Conservation (phyloP, 2,888 invertebrate species). For the Drosophila antonietae region DNA sequence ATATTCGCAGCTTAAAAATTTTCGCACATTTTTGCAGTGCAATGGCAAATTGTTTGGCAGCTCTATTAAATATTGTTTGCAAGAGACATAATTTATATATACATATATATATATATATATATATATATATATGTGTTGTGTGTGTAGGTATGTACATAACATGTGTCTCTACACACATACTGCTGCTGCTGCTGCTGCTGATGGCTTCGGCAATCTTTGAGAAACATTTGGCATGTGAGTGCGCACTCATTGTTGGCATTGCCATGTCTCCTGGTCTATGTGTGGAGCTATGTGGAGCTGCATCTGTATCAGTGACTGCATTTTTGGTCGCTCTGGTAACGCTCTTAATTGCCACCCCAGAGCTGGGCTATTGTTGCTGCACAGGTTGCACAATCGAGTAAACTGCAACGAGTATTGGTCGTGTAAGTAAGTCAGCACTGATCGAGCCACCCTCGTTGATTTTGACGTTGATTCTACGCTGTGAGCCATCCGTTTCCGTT, state of each 20-base stretch:
- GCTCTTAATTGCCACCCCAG: constrained; percentile 50
- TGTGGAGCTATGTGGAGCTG: background rate
- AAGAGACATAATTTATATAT: background rate
- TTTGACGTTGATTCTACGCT: constrained; percentile 31
- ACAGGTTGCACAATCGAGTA: constrained; percentile 37
- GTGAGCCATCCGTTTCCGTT: constrained; percentile 45
- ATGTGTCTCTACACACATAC: background rate
- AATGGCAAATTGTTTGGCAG: constrained; percentile 44
- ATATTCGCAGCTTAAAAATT: background rate
- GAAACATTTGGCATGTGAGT: constrained; percentile 29
- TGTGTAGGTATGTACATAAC: background rate
- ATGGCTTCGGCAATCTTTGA: constrained; percentile 36
- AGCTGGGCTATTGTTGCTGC: constrained; percentile 15
- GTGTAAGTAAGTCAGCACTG: background rate
- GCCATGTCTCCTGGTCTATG: background rate
- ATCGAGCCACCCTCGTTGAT: constrained; percentile 41
- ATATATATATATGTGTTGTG: background rate
- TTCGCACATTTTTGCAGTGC: constrained; percentile 22
- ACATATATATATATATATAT: background rate
- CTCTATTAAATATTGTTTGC: constrained; percentile 2
- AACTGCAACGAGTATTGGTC: background rate
- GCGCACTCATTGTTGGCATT: constrained; percentile 23
- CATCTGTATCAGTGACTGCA: constrained; percentile 22
- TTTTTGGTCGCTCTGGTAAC: constrained; percentile 52
- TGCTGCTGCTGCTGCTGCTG: background rate